These are phyloP conservation scores for Protaetia brevitarsis DNA, from an alignment of 1,140 invertebrate genomes.

Conservation along the genomic window DNA sequence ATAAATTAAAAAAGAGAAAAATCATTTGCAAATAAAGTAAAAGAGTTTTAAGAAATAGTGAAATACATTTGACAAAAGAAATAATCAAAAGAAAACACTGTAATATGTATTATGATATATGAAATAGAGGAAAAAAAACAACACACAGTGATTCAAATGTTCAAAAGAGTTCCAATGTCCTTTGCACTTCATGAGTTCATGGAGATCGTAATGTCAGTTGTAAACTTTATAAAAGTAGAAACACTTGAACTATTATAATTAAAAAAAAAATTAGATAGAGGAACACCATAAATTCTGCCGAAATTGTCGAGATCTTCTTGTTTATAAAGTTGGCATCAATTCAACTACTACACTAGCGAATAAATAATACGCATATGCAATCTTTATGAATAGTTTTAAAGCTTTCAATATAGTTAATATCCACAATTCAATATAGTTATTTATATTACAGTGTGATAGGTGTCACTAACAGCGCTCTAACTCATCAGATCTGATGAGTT, in stretches of 20 bases:
- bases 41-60: too few relatives aligned
- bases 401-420: too few relatives aligned
- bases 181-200: neutral
- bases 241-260: slow-evolving; percentile 3
- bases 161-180: slow-evolving; percentile 1
- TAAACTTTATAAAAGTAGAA: neutral
- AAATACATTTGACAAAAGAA: neutral
- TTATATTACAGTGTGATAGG: too few relatives aligned
- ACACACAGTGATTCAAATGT: slow-evolving; percentile 18
- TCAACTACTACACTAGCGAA: too few relatives aligned
- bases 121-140: neutral
- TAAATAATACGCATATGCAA: too few relatives aligned
- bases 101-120: neutral
- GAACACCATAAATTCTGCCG: neutral
- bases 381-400: too few relatives aligned
- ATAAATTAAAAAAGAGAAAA: too few relatives aligned
- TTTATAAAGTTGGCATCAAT: too few relatives aligned
- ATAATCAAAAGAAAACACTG: neutral
- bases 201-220: neutral
- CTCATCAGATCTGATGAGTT: too few relatives aligned
- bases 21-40: too few relatives aligned
- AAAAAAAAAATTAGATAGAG: neutral
- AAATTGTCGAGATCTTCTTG: neutral
- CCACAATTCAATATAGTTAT: too few relatives aligned
- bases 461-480: too few relatives aligned